Conservation (phyloP, 2,888 invertebrate species). For the Pseudococcus longispinus region DNA sequence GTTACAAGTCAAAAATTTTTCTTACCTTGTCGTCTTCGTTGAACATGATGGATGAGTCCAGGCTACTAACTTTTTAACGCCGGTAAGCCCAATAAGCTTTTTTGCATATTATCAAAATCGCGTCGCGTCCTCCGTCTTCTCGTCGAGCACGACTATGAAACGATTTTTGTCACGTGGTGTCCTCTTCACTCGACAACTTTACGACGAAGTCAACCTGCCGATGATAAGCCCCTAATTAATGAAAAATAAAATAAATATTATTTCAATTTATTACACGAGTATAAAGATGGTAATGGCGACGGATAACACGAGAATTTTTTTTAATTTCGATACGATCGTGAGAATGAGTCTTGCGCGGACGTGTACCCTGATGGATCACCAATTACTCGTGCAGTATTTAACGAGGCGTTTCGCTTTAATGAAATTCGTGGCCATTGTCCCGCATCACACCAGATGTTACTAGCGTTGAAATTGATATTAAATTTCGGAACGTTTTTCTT, state of each 20-base stretch:
- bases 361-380: conserved; percentile 35
- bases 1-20: conserved; percentile 28
- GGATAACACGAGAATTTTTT: not conserved
- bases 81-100: conserved; percentile 13
- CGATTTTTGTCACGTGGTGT: not conserved
- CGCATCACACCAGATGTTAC: conserved; percentile 12
- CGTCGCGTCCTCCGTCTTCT: not conserved
- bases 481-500: not conserved
- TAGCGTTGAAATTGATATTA: not conserved
- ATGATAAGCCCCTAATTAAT: conserved; percentile 3
- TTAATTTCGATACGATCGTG: not conserved
- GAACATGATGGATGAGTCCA: conserved; percentile 30
- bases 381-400: conserved; percentile 32
- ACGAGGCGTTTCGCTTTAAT: not conserved
- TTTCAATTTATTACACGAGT: not conserved
- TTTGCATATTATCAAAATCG: conserved; percentile 25
- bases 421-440: not conserved
- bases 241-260: conserved; percentile 20
- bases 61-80: conserved; percentile 3
- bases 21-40: conserved; percentile 23
- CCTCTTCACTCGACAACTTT: not conserved
- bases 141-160: not conserved
- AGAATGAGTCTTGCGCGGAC: not conserved
- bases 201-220: not conserved
- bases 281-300: not conserved